Conservation (phyloP, 2,888 invertebrate genomes). For the Oasisia sp. region DNA sequence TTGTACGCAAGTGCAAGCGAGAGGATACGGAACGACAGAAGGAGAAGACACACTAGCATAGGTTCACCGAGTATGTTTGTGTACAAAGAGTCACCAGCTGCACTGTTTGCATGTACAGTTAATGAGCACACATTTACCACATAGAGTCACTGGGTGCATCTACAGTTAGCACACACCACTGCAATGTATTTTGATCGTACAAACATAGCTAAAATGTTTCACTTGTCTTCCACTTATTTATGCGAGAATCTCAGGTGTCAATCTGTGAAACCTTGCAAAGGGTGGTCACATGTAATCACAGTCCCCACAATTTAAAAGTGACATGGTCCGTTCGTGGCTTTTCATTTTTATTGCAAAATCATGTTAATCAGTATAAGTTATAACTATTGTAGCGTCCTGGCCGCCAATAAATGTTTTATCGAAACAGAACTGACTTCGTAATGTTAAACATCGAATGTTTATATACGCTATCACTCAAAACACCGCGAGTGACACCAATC, state of each 20-base stretch:
- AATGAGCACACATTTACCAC: neutral
- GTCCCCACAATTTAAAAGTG: too few relatives aligned
- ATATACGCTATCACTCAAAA: too few relatives aligned
- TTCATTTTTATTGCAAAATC: too few relatives aligned
- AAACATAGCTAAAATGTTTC: neutral
- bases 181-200: neutral
- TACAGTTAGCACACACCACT: neutral
- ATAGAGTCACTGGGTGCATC: neutral
- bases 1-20: slow-evolving; percentile 71
- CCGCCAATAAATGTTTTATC: too few relatives aligned
- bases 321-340: too few relatives aligned
- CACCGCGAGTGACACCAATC: too few relatives aligned
- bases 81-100: neutral
- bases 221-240: neutral
- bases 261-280: neutral
- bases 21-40: slow-evolving; percentile 41
- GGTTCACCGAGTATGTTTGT: neutral
- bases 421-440: too few relatives aligned
- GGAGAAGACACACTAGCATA: neutral
- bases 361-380: too few relatives aligned
- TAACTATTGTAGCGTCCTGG: too few relatives aligned
- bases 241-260: neutral
- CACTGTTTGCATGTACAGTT: neutral
- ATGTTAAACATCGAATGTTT: too few relatives aligned
- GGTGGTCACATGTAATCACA: too few relatives aligned